A percentile compares a stretch with the other conserved stretches of the same genome.
Conservation (phyloP, 2,888 invertebrate species). For the Andrena praecox region DNA sequence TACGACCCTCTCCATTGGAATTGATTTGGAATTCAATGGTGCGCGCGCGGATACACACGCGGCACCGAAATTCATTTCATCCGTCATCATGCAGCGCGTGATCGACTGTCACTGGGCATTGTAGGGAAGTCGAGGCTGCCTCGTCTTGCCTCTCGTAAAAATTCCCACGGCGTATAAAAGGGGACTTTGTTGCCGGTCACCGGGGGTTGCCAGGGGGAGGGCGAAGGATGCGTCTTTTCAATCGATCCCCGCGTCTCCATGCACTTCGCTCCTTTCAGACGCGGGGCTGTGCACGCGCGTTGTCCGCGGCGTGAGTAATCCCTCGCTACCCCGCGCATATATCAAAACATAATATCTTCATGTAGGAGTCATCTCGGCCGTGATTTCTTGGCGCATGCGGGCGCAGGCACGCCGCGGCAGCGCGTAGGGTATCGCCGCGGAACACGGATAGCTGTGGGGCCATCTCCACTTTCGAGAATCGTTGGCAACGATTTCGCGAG, state of each 20-base stretch:
- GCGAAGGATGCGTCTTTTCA: constrained; percentile 19
- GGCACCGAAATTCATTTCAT: constrained; percentile 23
- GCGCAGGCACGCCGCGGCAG: constrained; percentile 39
- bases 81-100: constrained; percentile 4
- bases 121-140: background rate
- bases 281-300: constrained; percentile 14
- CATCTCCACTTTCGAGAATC: constrained; percentile 38
- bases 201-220: background rate
- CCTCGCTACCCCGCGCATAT: constrained; percentile 41
- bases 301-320: constrained; percentile 51
- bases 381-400: constrained; percentile 52
- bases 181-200: constrained; percentile 14
- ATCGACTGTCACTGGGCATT: constrained; percentile 5
- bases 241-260: constrained; percentile 55
- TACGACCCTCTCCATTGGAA: background rate
- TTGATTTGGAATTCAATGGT: constrained; percentile 11
- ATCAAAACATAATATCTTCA: constrained; percentile 64
- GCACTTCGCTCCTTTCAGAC: constrained; percentile 38
- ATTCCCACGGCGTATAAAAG: constrained; percentile 33
- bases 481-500: constrained; percentile 44
- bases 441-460: constrained; percentile 34
- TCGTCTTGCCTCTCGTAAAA: constrained; percentile 7
- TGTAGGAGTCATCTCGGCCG: constrained; percentile 56
- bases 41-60: background rate
- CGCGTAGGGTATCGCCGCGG: constrained; percentile 17